Conservation (phyloP, 2,797 vertebrate species). For the Halcyon badia region DNA sequence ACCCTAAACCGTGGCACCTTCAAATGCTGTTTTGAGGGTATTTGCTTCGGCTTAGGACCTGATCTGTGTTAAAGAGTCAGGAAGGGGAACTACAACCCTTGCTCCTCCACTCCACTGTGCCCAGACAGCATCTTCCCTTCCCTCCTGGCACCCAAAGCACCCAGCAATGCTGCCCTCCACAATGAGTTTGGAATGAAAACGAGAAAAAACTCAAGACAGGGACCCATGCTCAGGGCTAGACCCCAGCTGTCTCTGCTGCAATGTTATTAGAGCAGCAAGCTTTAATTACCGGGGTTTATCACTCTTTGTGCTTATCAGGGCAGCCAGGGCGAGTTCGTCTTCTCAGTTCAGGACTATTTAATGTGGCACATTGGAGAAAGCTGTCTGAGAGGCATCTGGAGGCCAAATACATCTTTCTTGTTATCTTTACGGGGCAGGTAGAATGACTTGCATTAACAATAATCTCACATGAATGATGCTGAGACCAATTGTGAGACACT, state of each 20-base stretch:
- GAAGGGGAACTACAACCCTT: not conserved
- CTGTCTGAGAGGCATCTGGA: not conserved
- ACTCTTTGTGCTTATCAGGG: not conserved
- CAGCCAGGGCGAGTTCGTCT: not conserved
- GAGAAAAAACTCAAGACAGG: not conserved
- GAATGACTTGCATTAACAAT: not conserved
- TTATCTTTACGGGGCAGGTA: not conserved
- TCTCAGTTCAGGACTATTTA: conserved; percentile 10
- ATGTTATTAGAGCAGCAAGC: not conserved
- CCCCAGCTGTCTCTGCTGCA: not conserved
- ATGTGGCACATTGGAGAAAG: conserved; percentile 6
- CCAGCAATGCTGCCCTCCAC: not conserved
- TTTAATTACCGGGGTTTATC: conserved; percentile 47
- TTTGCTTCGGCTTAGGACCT: not conserved
- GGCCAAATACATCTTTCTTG: not conserved
- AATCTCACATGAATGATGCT: not conserved
- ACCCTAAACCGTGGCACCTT: not conserved
- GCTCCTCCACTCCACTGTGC: not conserved
- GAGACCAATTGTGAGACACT: not conserved
- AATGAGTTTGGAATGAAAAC: not conserved
- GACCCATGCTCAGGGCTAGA: not conserved
- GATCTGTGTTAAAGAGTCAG: not conserved
- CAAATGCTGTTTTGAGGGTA: not conserved
- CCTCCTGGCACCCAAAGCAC: not conserved
- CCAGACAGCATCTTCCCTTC: not conserved